A percentile compares a stretch with the other conserved stretches of the same genome.
phyloP scores from a whole-genome alignment of 2,113 vertebrate species.

The Etheostoma cragini region DNA sequence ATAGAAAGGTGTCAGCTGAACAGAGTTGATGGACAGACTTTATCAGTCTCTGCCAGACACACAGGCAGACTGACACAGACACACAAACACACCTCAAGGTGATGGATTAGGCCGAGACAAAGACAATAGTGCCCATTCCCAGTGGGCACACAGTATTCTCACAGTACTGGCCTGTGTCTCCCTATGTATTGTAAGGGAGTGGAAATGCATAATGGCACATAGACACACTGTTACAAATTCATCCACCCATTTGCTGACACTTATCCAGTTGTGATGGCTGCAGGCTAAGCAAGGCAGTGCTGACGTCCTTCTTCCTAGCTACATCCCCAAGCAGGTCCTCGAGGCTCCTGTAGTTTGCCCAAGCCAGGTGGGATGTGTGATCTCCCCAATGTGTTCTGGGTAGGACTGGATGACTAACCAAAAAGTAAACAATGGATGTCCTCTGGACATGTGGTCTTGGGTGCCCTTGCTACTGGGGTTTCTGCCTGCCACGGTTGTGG shows the following conservation, averaged over 20 bases:
- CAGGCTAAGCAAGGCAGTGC: slow-evolving; percentile 2
- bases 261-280: background rate
- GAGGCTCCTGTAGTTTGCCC: slow-evolving; percentile 1
- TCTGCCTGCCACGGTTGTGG: no score
- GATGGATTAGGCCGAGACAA: slow-evolving; percentile 70
- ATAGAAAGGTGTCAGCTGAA: slow-evolving; percentile 72
- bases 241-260: slow-evolving; percentile 3
- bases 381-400: background rate
- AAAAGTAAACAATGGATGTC: no score
- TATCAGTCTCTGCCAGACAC: slow-evolving; percentile 70
- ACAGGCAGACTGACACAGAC: slow-evolving; percentile 45
- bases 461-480: no score
- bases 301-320: background rate
- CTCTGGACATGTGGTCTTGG: no score
- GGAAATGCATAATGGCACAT: slow-evolving; percentile 15
- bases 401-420: no score
- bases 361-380: slow-evolving; percentile 19
- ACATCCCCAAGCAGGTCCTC: background rate
- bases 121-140: slow-evolving; percentile 55
- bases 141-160: slow-evolving; percentile 22
- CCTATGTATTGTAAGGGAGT: slow-evolving; percentile 14
- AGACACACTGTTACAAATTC: background rate
- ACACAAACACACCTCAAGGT: slow-evolving; percentile 54
- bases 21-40: slow-evolving; percentile 70
- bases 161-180: slow-evolving; percentile 30